A percentile compares a stretch with the other conserved stretches of the same genome.
These are phyloP conservation scores for Neodiprion lecontei DNA, from an alignment of 1,140 invertebrate genomes.

Conservation along the genomic window DNA sequence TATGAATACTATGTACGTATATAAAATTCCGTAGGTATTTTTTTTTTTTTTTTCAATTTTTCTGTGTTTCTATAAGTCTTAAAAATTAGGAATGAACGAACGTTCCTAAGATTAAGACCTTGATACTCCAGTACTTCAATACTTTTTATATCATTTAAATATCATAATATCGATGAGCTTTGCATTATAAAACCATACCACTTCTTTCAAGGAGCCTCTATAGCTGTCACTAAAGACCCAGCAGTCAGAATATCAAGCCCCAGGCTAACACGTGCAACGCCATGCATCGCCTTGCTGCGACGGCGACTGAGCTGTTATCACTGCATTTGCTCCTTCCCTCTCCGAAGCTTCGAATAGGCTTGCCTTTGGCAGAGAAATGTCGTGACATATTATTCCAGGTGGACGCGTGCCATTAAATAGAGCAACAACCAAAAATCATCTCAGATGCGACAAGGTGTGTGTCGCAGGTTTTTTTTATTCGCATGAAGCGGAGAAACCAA, in stretches of 20 bases:
- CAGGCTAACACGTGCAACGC: slow-evolving; percentile 49
- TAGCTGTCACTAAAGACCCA: neutral
- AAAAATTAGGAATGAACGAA: neutral
- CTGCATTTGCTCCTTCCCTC: slow-evolving; percentile 44
- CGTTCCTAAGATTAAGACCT: slow-evolving; percentile 12
- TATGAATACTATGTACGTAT: too few relatives aligned
- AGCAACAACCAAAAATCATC: too few relatives aligned
- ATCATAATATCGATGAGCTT: neutral
- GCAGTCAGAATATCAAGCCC: neutral
- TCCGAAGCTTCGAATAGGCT: slow-evolving; percentile 52
- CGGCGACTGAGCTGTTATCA: slow-evolving; percentile 47
- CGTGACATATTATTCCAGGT: too few relatives aligned
- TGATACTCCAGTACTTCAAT: neutral
- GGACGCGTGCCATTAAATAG: too few relatives aligned
- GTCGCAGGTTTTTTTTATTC: too few relatives aligned
- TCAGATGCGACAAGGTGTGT: too few relatives aligned
- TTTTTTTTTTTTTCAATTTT: too few relatives aligned
- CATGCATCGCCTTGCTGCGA: slow-evolving; percentile 50
- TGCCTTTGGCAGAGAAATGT: slow-evolving; percentile 37
- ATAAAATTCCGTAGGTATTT: too few relatives aligned
- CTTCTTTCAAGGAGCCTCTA: neutral
- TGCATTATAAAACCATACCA: slow-evolving; percentile 6
- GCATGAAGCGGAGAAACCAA: too few relatives aligned
- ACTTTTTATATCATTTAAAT: neutral
- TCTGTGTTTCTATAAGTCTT: too few relatives aligned